phyloP scores from a whole-genome alignment of 2,797 vertebrate genomes.

The Lutjanus argentimaculatus region DNA sequence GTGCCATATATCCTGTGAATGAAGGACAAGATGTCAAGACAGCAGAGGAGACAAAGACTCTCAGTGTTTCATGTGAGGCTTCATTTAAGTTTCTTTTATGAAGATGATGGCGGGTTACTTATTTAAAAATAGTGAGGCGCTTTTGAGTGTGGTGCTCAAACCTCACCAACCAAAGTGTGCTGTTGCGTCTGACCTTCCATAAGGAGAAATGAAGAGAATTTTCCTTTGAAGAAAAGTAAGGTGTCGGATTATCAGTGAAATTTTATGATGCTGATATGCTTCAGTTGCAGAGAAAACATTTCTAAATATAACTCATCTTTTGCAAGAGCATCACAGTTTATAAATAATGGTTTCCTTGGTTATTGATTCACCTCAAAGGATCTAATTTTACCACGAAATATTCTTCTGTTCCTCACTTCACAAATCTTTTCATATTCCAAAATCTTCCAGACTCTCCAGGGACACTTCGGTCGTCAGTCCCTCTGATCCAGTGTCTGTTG shows the following conservation, averaged over 20 bases:
- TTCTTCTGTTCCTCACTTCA: background rate
- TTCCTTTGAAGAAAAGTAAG: too few species aligned
- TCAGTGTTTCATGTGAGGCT: conserved; percentile 58
- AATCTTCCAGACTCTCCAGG: conserved; percentile 21
- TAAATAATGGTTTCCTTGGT: background rate
- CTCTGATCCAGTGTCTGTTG: conserved; percentile 16
- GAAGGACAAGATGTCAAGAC: conserved; percentile 2
- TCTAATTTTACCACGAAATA: background rate
- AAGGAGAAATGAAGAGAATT: too few species aligned
- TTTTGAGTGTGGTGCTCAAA: too few species aligned
- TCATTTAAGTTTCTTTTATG: background rate
- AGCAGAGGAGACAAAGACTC: conserved; percentile 19
- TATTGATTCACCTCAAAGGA: background rate
- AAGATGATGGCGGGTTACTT: background rate
- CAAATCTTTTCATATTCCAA: background rate
- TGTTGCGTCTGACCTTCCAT: too few species aligned
- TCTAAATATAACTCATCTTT: too few species aligned
- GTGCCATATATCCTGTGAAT: conserved; percentile 58
- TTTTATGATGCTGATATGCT: too few species aligned
- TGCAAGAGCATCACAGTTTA: too few species aligned
- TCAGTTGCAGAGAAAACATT: too few species aligned
- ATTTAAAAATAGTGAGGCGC: too few species aligned
- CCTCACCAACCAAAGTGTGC: too few species aligned
- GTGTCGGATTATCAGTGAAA: too few species aligned
- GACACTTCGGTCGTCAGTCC: conserved; percentile 10